Evolutionary conservation across 2,888 invertebrate genomes (phyloP).

Genomic region (Trachelus tabidus): DNA sequence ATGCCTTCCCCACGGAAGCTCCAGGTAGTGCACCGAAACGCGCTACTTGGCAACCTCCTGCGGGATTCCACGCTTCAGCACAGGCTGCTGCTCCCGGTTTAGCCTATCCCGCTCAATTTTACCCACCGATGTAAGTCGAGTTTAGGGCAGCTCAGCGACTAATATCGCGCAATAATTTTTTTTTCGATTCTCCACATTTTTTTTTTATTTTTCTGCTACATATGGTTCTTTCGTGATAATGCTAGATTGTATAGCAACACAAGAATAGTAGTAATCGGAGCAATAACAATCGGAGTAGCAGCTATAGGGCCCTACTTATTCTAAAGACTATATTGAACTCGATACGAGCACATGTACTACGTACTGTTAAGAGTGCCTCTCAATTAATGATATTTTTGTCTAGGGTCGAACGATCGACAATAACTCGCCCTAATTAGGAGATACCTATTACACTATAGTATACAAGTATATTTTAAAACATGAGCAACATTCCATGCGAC

Average conservation of each 20-base stretch:
- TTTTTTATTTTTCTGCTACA: conserved; percentile 2
- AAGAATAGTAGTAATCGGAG: neutral
- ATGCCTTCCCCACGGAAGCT: conserved; percentile 74
- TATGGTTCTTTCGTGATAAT: neutral
- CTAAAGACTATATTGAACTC: neutral
- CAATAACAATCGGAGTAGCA: neutral
- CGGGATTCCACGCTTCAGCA: conserved; percentile 59
- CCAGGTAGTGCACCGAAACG: conserved; percentile 50
- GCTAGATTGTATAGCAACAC: neutral
- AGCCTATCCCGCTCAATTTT: conserved; percentile 71
- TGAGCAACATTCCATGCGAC: neutral
- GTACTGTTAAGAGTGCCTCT: neutral
- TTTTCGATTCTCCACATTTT: neutral
- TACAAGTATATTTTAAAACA: neutral
- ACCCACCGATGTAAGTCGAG: conserved; percentile 56
- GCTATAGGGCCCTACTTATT: neutral
- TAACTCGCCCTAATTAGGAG: neutral
- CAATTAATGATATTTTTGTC: neutral
- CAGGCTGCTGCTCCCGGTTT: conserved; percentile 67
- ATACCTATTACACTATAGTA: neutral
- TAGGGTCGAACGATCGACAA: neutral
- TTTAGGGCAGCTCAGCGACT: conserved; percentile 11
- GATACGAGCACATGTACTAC: neutral
- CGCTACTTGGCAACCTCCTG: conserved; percentile 56
- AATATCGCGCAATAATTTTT: neutral